Evolutionary conservation across 1,140 invertebrate genomes (phyloP).

Genomic region (Sesamia nonagrioides): DNA sequence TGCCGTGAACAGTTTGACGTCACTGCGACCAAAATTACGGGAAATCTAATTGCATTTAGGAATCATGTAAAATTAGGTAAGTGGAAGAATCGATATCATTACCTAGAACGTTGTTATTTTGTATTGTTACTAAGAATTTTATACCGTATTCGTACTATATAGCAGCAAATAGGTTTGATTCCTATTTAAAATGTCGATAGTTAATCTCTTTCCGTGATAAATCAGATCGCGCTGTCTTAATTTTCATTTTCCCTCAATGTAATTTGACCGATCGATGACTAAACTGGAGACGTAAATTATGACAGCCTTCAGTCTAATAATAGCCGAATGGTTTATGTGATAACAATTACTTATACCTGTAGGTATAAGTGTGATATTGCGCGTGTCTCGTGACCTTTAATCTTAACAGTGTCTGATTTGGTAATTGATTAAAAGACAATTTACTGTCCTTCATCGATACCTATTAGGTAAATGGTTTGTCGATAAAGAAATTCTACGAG

Average conservation of each 20-base stretch:
- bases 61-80: slow-evolving; percentile 39
- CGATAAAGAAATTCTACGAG: too few species aligned
- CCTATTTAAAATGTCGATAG: neutral
- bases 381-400: slow-evolving; percentile 71
- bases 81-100: neutral
- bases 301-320: slow-evolving; percentile 61
- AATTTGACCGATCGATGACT: neutral
- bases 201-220: neutral
- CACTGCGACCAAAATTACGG: slow-evolving; percentile 38
- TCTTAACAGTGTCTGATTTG: slow-evolving; percentile 54
- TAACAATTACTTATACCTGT: slow-evolving; percentile 58
- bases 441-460: slow-evolving; percentile 51
- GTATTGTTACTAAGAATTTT: neutral
- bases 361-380: slow-evolving; percentile 57
- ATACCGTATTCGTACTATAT: neutral
- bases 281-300: slow-evolving; percentile 20
- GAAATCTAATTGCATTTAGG: slow-evolving; percentile 40
- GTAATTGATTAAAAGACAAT: slow-evolving; percentile 37
- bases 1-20: slow-evolving; percentile 44
- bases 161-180: neutral
- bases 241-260: neutral
- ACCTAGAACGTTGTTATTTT: neutral
- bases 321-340: slow-evolving; percentile 57
- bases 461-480: neutral
- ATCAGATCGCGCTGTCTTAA: neutral